A percentile compares a stretch with the other conserved stretches of the same genome.
phyloP scores from a whole-genome alignment of 2,113 vertebrate genomes.

The Urocolius indicus region DNA sequence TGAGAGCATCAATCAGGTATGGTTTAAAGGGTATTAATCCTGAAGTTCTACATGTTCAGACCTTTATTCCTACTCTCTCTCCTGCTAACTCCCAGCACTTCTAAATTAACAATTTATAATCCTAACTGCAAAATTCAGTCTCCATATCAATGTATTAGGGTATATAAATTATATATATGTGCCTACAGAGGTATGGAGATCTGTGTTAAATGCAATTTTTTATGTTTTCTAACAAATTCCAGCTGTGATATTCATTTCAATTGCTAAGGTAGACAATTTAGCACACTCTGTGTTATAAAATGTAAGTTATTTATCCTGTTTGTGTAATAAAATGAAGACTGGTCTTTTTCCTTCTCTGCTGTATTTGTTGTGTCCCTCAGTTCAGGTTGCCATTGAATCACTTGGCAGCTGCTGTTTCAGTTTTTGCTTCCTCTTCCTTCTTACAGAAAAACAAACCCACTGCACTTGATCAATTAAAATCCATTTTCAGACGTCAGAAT shows the following conservation, averaged over 20 bases:
- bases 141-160: background rate
- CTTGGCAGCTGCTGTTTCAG: background rate
- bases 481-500: background rate
- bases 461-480: background rate
- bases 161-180: background rate
- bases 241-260: background rate
- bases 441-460: background rate
- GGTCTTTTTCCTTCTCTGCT: background rate
- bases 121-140: background rate
- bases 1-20: background rate
- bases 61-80: background rate
- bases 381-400: accelerated
- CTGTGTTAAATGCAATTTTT: background rate
- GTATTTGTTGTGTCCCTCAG: background rate
- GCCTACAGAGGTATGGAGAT: background rate
- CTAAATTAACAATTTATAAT: background rate
- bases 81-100: background rate
- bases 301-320: background rate
- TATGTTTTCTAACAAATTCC: background rate
- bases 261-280: background rate
- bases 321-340: background rate
- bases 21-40: background rate
- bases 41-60: background rate
- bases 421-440: background rate
- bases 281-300: background rate